A percentile compares a stretch with the other conserved stretches of the same genome.
Conservation (phyloP, 2,888 invertebrate genomes). For the Cantharis flavilabris region DNA sequence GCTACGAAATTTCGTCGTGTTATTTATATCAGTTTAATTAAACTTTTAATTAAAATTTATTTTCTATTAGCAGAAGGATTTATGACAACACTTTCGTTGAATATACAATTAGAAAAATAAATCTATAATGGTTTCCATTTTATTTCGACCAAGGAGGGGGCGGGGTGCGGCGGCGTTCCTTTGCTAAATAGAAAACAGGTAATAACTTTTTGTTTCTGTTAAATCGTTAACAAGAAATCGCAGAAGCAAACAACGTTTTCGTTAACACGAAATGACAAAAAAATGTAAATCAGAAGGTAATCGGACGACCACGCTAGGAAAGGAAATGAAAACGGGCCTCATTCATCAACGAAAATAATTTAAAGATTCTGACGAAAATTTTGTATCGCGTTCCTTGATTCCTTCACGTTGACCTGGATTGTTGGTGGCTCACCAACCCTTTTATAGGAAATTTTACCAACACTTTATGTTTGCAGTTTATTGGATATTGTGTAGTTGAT, state of each 20-base stretch:
- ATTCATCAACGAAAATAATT: slow-evolving; percentile 18
- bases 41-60: slow-evolving; percentile 3
- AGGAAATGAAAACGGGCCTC: slow-evolving; percentile 17
- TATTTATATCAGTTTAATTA: slow-evolving; percentile 10
- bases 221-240: not conserved
- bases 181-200: not conserved
- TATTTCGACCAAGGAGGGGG: not conserved
- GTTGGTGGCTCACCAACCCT: not conserved
- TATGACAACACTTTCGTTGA: not conserved
- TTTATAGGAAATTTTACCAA: not conserved
- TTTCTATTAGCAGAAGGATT: not conserved
- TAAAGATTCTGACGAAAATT: slow-evolving; percentile 4
- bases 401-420: not conserved
- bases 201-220: not conserved
- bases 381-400: not conserved
- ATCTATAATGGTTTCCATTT: not conserved
- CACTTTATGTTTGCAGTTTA: not conserved
- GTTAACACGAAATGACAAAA: slow-evolving; percentile 9
- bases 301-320: slow-evolving; percentile 12
- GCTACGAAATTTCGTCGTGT: not conserved
- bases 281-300: slow-evolving; percentile 15
- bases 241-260: not conserved
- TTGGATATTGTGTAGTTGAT: slow-evolving; percentile 1
- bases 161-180: not conserved
- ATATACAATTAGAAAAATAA: not conserved